Evolutionary conservation across 2,797 vertebrate genomes (phyloP), one percentile per base, ranked within the genome.

Genomic region (Remorina albescens): DNA sequence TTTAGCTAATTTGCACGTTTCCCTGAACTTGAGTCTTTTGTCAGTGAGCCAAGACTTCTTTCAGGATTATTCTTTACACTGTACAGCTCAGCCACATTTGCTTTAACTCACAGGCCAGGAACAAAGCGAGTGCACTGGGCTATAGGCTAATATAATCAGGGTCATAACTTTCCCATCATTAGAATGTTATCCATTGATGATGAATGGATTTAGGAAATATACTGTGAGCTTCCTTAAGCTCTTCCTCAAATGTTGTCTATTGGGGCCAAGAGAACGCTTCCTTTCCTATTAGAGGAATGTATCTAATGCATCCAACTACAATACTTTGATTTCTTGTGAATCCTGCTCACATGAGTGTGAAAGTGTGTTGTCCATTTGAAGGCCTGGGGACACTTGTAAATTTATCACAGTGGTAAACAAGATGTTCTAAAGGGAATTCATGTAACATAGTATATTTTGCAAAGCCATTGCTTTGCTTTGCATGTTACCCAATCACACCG

Each of bases 151-250:
- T 80, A 81, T 56, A 74, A 85, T 88, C 79, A 88, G 85, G 89
- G 88, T 91, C 87, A 85, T 89, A 89, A 89, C 78, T 89, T 94
- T 92, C 91, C 86, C 84, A 91, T 91, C 90, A 78, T 82, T 84
- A 76, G 62, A 83, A 57, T 25, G 41, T 83, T 86, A 85, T 74
- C 89, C 73, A 80, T 42, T 85, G 54, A 88, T 83, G 81, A 87
- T 5, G 41, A 71, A 79, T 72, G 49, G 71, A 78, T 47, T 82
- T 55, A n/a, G 59, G 58, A 84, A 76, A 34, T 84, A 68, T 75
- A 81, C 73, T 74, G 63, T 71, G 59, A 54, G 55, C 74, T 84
- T 82, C 65, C 65, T 76, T 76, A 80, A 82, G 71, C 71, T 42
- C 62, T 66, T 84, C 73, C 63, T 79, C 30, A 85, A 74, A 70